These are phyloP conservation scores for Tinea semifulvella DNA, from an alignment of 2,888 invertebrate genomes.

Conservation along the genomic window DNA sequence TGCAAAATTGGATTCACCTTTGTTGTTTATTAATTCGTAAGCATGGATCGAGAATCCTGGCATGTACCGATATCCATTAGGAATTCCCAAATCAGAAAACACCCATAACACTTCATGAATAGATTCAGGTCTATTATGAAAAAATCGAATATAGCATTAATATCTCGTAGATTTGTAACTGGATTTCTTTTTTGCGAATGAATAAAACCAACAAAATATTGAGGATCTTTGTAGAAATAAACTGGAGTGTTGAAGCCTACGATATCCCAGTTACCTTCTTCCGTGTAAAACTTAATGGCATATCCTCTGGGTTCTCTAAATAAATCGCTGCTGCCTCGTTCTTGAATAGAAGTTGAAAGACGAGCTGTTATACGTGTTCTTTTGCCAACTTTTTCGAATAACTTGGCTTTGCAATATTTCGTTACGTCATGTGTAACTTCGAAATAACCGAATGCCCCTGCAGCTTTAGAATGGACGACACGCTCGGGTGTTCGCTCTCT, in stretches of 20 bases:
- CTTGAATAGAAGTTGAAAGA: conserved; percentile 68
- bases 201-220: conserved; percentile 59
- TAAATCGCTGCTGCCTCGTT: conserved; percentile 68
- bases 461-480: conserved; percentile 89
- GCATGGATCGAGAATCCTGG: conserved; percentile 60
- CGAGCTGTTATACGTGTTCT: conserved; percentile 58
- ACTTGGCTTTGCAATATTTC: conserved; percentile 59
- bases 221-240: conserved; percentile 59
- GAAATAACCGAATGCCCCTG: conserved; percentile 81
- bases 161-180: conserved; percentile 34
- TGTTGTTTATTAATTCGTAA: conserved; percentile 47
- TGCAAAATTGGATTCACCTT: conserved; percentile 45
- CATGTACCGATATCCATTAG: conserved; percentile 61
- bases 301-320: conserved; percentile 37
- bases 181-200: conserved; percentile 64
- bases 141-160: conserved; percentile 54
- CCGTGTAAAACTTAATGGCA: conserved; percentile 25
- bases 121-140: conserved; percentile 49
- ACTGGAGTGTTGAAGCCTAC: conserved; percentile 59
- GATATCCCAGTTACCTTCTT: conserved; percentile 17
- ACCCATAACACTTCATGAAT: conserved; percentile 51
- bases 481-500: conserved; percentile 89
- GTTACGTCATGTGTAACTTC: conserved; percentile 80
- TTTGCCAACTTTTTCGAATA: conserved; percentile 64
- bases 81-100: conserved; percentile 59